phyloP scores from a whole-genome alignment of 1,140 invertebrate species.

The Lerema accius region DNA sequence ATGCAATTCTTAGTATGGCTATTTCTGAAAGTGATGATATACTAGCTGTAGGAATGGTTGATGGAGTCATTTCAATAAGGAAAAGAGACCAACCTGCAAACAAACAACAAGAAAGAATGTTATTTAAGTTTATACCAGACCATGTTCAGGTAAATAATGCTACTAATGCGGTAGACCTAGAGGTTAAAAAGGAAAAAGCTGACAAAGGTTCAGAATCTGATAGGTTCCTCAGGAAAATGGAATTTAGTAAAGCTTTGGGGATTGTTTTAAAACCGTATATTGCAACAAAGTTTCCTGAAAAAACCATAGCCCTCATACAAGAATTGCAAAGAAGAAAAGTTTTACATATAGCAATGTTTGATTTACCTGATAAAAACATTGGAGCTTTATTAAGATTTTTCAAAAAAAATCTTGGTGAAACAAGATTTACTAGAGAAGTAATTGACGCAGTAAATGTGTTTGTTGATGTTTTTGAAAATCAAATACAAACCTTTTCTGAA shows the following conservation, averaged over 20 bases:
- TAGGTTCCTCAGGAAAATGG: conserved; percentile 89
- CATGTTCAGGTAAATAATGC: conserved; percentile 43
- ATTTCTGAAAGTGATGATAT: conserved; percentile 91
- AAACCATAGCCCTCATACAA: conserved; percentile 91
- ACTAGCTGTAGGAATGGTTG: conserved; percentile 95
- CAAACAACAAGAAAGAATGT: conserved; percentile 65
- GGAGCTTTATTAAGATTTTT: conserved; percentile 89
- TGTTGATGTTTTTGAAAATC: conserved; percentile 88
- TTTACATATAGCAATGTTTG: conserved; percentile 87
- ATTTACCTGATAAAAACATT: conserved; percentile 87
- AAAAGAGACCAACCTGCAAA: conserved; percentile 86
- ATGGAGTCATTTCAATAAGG: conserved; percentile 94
- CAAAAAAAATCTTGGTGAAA: conserved; percentile 88
- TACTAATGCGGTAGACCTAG: conserved; percentile 80
- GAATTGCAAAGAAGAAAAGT: conserved; percentile 92
- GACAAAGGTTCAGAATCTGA: conserved; percentile 86
- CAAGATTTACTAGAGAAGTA: conserved; percentile 88
- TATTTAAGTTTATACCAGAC: conserved; percentile 83
- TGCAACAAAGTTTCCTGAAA: conserved; percentile 87
- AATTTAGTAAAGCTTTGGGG: conserved; percentile 92
- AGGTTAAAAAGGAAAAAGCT: conserved; percentile 77
- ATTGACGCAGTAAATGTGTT: conserved; percentile 89
- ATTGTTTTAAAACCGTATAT: conserved; percentile 86
- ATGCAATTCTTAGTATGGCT: conserved; percentile 94
- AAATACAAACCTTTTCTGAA: conserved; percentile 82